Evolutionary conservation across 2,888 invertebrate species (phyloP).

Genomic region (Dorcus parallelipipedus): DNA sequence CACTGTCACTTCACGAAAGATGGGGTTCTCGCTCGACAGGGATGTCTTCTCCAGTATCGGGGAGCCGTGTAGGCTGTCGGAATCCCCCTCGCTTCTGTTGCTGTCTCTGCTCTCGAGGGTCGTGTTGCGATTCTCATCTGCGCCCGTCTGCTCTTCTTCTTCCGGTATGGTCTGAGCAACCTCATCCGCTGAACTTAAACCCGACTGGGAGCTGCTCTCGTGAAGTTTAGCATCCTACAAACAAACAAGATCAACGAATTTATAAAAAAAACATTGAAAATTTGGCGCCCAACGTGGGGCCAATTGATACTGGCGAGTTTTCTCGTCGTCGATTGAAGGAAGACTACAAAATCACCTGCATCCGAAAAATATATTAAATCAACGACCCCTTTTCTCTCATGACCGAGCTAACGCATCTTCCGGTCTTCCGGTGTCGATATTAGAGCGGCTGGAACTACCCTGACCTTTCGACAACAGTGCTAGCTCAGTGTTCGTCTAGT

Average conservation of each 20-base stretch:
- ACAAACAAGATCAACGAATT: neutral
- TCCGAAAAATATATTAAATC: too few species aligned
- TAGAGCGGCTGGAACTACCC: too few species aligned
- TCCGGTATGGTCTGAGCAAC: constrained; percentile 42
- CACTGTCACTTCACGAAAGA: constrained; percentile 54
- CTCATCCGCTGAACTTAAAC: constrained; percentile 36
- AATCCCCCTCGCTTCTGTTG: constrained; percentile 22
- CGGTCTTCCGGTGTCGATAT: too few species aligned
- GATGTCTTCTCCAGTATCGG: constrained; percentile 47
- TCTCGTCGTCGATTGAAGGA: too few species aligned
- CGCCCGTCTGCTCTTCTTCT: constrained; percentile 41
- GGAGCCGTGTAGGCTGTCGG: constrained; percentile 46
- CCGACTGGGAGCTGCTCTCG: constrained; percentile 25
- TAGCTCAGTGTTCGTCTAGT: too few species aligned
- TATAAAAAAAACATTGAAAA: neutral
- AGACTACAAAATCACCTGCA: too few species aligned
- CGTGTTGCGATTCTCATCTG: constrained; percentile 36
- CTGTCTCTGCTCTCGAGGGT: constrained; percentile 31
- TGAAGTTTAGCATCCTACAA: constrained; percentile 37
- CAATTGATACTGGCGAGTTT: too few species aligned
- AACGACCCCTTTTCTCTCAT: too few species aligned
- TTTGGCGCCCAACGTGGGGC: neutral
- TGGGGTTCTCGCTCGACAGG: constrained; percentile 46
- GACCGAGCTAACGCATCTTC: too few species aligned
- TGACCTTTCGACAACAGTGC: too few species aligned